These are phyloP conservation scores for Hypselothyrea guttata DNA, from an alignment of 2,888 invertebrate genomes.

Conservation along the genomic window DNA sequence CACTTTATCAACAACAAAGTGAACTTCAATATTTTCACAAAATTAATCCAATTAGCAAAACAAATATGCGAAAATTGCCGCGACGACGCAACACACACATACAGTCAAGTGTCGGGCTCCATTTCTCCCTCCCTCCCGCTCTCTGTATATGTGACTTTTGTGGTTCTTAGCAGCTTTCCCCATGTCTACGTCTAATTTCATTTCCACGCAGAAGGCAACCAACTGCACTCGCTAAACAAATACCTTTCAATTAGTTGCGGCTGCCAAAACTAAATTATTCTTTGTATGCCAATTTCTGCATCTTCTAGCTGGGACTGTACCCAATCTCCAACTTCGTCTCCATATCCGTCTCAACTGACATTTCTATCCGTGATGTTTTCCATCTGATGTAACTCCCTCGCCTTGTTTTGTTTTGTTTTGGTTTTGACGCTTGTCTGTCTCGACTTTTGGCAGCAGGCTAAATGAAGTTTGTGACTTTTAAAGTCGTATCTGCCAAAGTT, in stretches of 20 bases:
- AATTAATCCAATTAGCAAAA: conserved; percentile 66
- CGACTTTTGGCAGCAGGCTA: conserved; percentile 47
- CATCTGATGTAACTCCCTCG: not conserved
- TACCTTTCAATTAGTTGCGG: conserved; percentile 70
- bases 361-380: not conserved
- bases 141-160: conserved; percentile 43
- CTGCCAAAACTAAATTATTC: conserved; percentile 66
- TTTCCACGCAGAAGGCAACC: conserved; percentile 43
- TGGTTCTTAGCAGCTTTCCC: conserved; percentile 29
- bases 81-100: conserved; percentile 12
- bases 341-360: not conserved
- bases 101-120: not conserved
- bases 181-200: conserved; percentile 45
- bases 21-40: conserved; percentile 56
- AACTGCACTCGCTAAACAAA: conserved; percentile 65
- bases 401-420: conserved; percentile 11
- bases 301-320: conserved; percentile 8
- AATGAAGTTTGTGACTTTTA: conserved; percentile 48
- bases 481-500: conserved; percentile 49
- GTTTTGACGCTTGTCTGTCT: conserved; percentile 43
- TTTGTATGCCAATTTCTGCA: conserved; percentile 54
- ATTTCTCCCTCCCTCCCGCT: conserved; percentile 1
- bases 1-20: conserved; percentile 24
- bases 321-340: not conserved
- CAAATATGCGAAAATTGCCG: conserved; percentile 51